Conservation (phyloP, 2,888 invertebrate genomes). For the Polydesmus complanatus region DNA sequence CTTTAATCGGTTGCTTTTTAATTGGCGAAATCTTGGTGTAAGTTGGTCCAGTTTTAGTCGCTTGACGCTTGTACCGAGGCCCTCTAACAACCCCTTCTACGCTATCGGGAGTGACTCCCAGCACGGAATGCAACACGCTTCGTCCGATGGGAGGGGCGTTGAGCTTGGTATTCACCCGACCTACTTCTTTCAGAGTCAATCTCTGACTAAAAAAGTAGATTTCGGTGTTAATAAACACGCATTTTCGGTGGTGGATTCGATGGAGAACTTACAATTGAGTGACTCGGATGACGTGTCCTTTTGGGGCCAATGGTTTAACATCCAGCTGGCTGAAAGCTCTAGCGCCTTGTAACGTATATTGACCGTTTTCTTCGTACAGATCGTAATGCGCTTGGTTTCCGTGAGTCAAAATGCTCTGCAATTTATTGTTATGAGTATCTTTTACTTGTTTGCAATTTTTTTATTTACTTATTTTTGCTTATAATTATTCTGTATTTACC, state of each 20-base stretch:
- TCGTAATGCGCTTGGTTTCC: slow-evolving; percentile 7
- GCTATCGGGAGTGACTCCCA: not conserved
- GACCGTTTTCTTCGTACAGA: slow-evolving; percentile 11
- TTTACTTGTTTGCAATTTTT: no score
- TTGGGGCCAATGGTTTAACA: slow-evolving; percentile 3
- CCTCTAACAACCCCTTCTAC: not conserved
- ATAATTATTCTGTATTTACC: not conserved
- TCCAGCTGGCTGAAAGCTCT: not conserved
- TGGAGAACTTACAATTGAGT: slow-evolving; percentile 8
- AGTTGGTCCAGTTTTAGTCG: not conserved
- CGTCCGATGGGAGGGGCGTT: not conserved
- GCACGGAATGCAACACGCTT: not conserved
- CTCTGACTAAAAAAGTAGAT: no score
- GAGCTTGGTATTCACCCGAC: not conserved
- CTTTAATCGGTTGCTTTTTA: not conserved
- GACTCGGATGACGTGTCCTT: slow-evolving; percentile 9
- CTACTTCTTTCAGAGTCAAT: not conserved
- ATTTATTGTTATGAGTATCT: no score
- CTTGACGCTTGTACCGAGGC: not conserved
- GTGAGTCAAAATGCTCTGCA: slow-evolving; percentile 5
- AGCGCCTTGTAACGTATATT: slow-evolving; percentile 5
- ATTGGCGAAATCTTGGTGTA: not conserved
- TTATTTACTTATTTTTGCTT: no score
- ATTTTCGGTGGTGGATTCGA: no score
- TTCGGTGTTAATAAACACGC: no score